Conservation (phyloP, 1,140 invertebrate genomes). For the Onthophagus taurus region DNA sequence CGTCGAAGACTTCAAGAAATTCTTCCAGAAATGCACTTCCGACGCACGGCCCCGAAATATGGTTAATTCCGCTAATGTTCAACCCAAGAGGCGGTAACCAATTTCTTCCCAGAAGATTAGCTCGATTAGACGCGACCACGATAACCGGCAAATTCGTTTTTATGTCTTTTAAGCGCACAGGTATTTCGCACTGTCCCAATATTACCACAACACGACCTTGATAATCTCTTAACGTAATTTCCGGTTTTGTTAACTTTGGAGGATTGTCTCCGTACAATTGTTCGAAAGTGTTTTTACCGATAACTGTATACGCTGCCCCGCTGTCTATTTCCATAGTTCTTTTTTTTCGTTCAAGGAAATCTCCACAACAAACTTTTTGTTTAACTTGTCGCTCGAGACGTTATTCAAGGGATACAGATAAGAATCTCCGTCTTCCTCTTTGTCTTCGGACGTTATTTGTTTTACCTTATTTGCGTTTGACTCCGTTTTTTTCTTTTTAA, state of each 20-base stretch:
- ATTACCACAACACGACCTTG: slow-evolving; percentile 3
- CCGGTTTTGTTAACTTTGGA: neutral
- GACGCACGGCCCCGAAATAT: neutral
- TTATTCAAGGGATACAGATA: neutral
- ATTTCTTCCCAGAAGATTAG: slow-evolving; percentile 20
- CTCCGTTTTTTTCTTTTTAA: slow-evolving; percentile 1
- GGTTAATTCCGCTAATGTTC: slow-evolving; percentile 11
- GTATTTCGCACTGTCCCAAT: neutral
- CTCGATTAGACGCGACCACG: slow-evolving; percentile 10
- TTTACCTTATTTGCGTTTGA: neutral
- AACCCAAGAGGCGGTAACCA: slow-evolving; percentile 21
- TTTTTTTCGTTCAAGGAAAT: neutral
- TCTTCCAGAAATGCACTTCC: neutral
- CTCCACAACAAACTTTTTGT: neutral
- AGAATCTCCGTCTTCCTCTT: neutral
- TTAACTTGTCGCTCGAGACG: neutral
- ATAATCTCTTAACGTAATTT: slow-evolving; percentile 6
- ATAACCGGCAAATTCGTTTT: slow-evolving; percentile 11
- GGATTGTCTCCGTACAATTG: neutral
- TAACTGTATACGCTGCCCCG: neutral
- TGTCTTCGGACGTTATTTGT: neutral
- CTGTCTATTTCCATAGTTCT: slow-evolving; percentile 1
- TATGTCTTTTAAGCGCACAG: neutral
- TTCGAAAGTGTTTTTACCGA: neutral
- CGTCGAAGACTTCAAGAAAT: slow-evolving; percentile 1